Percentiles rank a stretch among this genome's conserved stretches.
phyloP scores from a whole-genome alignment of 2,113 vertebrate species.

The Calyptomena viridis region DNA sequence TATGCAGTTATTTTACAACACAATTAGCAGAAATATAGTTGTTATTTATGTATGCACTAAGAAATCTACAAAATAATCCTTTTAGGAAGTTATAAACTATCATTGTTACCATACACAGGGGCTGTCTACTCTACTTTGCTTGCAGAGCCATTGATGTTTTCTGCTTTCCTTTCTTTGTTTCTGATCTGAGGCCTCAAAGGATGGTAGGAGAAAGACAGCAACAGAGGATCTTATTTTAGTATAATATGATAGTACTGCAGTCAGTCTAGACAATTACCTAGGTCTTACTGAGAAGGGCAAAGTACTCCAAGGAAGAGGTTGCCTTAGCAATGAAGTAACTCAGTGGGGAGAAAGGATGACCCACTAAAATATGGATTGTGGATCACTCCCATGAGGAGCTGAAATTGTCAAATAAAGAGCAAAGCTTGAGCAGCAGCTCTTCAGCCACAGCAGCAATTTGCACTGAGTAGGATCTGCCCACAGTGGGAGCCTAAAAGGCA shows the following conservation, averaged over 20 bases:
- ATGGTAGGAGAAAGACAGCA: background rate
- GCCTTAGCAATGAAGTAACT: background rate
- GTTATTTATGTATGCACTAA: background rate
- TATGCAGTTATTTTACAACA: background rate
- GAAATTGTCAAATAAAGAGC: slow-evolving; percentile 19
- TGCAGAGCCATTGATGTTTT: background rate
- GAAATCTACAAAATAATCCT: background rate
- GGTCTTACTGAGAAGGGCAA: background rate
- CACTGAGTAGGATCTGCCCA: background rate
- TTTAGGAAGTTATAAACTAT: background rate
- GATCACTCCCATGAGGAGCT: background rate
- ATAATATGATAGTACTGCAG: background rate
- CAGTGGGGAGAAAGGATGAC: background rate
- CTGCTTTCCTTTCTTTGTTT: background rate
- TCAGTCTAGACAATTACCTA: background rate
- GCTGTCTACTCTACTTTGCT: background rate
- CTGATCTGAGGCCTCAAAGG: background rate
- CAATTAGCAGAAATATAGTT: background rate
- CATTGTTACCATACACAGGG: background rate
- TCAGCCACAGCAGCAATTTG: background rate
- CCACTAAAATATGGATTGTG: background rate
- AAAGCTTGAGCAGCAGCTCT: background rate
- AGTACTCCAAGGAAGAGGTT: background rate
- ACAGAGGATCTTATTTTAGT: background rate
- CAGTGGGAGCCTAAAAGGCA: background rate